A percentile compares a stretch with the other conserved stretches of the same genome.
These are phyloP conservation scores for Anisognathus igniventris DNA, from an alignment of 2,797 vertebrate species.

Conservation along the genomic window DNA sequence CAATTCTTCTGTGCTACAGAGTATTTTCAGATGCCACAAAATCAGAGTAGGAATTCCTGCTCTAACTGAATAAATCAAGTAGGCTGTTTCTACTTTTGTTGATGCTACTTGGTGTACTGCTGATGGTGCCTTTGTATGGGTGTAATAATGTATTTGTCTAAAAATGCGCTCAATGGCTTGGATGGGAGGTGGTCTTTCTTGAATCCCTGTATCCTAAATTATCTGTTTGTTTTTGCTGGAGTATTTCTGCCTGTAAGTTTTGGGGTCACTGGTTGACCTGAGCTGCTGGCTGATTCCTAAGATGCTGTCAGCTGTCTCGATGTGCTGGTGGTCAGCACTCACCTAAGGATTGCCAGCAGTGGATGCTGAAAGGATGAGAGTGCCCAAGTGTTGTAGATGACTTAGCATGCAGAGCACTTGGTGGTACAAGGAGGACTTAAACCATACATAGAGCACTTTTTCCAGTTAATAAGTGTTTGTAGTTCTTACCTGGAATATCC, in stretches of 20 bases:
- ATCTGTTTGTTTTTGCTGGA: neutral
- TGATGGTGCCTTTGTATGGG: neutral
- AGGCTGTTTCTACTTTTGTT: neutral
- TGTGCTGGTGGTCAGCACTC: neutral
- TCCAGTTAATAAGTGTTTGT: neutral
- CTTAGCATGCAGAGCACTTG: neutral
- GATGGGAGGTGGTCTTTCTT: neutral
- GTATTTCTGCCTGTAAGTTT: neutral
- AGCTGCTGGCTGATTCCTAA: neutral
- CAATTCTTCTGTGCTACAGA: neutral
- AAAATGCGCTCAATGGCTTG: rapidly evolving
- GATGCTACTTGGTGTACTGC: neutral
- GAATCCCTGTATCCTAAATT: neutral
- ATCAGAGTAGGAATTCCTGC: neutral
- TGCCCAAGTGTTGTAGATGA: neutral
- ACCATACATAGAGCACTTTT: neutral
- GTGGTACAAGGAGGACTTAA: neutral
- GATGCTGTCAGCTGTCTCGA: neutral
- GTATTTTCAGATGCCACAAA: neutral
- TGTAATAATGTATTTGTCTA: neutral
- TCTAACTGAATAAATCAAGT: neutral
- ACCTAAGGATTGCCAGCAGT: neutral
- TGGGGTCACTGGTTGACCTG: neutral
- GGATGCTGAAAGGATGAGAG: neutral
- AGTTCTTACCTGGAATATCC: neutral